Evolutionary conservation across 2,888 invertebrate species (phyloP).

Genomic region (Cryptocephalus primarius): DNA sequence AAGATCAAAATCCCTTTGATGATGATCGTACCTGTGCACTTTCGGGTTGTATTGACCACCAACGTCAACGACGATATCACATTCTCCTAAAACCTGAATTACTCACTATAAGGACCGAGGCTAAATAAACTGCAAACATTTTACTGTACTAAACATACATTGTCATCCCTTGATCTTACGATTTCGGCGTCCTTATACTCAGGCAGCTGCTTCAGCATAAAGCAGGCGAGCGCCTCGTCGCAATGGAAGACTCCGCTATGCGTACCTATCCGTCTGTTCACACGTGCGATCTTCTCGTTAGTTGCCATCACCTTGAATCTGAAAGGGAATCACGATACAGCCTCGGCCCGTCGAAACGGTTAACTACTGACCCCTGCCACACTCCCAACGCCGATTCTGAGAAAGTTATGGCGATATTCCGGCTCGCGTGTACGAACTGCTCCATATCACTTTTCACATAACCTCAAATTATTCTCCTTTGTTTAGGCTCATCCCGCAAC

Average conservation of each 20-base stretch:
- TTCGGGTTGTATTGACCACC: slow-evolving; percentile 75
- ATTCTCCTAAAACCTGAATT: slow-evolving; percentile 51
- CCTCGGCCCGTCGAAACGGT: slow-evolving; percentile 8
- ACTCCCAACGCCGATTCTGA: slow-evolving; percentile 5
- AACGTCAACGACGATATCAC: slow-evolving; percentile 93
- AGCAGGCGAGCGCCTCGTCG: slow-evolving; percentile 92
- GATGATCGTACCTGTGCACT: slow-evolving; percentile 82
- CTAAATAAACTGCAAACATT: too few species aligned
- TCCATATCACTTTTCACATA: slow-evolving; percentile 7
- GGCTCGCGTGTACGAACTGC: slow-evolving; percentile 7
- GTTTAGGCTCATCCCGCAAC: too few species aligned
- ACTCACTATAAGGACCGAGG: slow-evolving; percentile 1
- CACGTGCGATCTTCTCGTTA: slow-evolving; percentile 24
- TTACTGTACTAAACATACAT: slow-evolving; percentile 28
- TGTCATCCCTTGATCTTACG: slow-evolving; percentile 51
- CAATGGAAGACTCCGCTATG: slow-evolving; percentile 84
- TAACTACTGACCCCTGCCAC: slow-evolving; percentile 18
- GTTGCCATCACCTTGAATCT: slow-evolving; percentile 34
- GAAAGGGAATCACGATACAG: slow-evolving; percentile 6
- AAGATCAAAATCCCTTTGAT: slow-evolving; percentile 69
- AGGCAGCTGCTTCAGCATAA: slow-evolving; percentile 72
- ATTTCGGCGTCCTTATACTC: slow-evolving; percentile 73
- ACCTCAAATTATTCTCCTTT: slow-evolving; percentile 4
- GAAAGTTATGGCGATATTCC: slow-evolving; percentile 7
- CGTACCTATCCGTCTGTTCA: slow-evolving; percentile 51